Evolutionary conservation across 2,888 invertebrate genomes (phyloP).

Genomic region (Ganaspis brasiliensis): DNA sequence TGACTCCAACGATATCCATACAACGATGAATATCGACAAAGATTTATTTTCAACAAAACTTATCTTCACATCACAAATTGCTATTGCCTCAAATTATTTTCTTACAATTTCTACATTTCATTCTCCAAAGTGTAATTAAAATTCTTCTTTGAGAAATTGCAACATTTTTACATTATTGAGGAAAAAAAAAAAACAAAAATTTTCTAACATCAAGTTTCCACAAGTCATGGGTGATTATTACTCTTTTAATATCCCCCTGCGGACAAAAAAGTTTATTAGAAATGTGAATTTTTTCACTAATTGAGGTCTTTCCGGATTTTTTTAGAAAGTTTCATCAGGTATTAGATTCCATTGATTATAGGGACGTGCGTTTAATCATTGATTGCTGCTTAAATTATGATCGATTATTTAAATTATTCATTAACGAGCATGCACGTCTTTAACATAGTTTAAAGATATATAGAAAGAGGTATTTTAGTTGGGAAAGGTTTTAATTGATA

Average conservation of each 20-base stretch:
- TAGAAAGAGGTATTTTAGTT: too few relatives aligned
- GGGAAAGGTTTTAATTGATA: too few relatives aligned
- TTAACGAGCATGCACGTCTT: too few relatives aligned
- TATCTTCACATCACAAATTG: slow-evolving; percentile 32
- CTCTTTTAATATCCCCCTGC: not conserved
- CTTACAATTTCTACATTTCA: not conserved
- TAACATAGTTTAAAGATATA: too few relatives aligned
- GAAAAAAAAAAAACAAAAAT: too few relatives aligned
- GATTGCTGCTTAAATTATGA: too few relatives aligned
- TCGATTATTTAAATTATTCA: too few relatives aligned
- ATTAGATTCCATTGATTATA: too few relatives aligned
- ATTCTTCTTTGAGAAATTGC: slow-evolving; percentile 21
- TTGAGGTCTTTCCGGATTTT: not conserved
- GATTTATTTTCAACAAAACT: slow-evolving; percentile 31
- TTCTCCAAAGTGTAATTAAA: slow-evolving; percentile 18
- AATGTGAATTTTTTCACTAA: not conserved
- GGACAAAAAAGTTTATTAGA: not conserved
- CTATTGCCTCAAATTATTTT: slow-evolving; percentile 31
- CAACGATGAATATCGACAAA: slow-evolving; percentile 16
- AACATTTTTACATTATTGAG: not conserved
- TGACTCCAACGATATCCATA: not conserved
- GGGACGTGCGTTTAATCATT: too few relatives aligned
- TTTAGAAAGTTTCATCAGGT: too few relatives aligned
- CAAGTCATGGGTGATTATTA: not conserved
- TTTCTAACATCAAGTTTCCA: not conserved